phyloP scores from a whole-genome alignment of 2,888 invertebrate species.

The Phortica magna region DNA sequence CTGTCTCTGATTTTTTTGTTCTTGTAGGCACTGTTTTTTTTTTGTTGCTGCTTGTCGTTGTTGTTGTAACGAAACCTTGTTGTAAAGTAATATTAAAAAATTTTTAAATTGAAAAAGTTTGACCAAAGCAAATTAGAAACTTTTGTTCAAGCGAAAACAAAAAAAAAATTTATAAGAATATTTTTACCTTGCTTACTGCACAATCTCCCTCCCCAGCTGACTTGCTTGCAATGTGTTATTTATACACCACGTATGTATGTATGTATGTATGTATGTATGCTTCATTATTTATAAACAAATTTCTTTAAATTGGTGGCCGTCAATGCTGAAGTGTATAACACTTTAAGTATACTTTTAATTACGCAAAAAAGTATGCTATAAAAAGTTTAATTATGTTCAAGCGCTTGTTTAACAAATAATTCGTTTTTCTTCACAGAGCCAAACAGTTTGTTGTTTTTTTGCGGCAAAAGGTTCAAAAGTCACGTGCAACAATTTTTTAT shows the following conservation, averaged over 20 bases:
- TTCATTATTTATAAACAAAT: too few species aligned
- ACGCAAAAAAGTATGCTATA: background rate
- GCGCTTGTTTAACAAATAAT: background rate
- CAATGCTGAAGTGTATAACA: too few species aligned
- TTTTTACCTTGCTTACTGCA: background rate
- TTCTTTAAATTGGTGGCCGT: too few species aligned
- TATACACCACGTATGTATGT: too few species aligned
- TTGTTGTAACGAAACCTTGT: background rate
- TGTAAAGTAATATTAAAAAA: constrained; percentile 46
- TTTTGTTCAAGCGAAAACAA: constrained; percentile 40
- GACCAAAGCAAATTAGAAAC: constrained; percentile 63
- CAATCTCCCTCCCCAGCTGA: too few species aligned
- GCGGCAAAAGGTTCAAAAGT: constrained; percentile 2
- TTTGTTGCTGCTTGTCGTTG: background rate
- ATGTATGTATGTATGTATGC: too few species aligned
- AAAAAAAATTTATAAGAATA: background rate
- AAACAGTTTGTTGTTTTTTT: background rate
- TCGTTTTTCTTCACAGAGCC: too few species aligned
- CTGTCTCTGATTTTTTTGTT: background rate
- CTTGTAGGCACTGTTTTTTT: background rate
- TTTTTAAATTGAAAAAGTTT: constrained; percentile 70
- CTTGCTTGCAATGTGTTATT: too few species aligned
- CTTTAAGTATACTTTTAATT: too few species aligned
- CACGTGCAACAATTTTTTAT: constrained; percentile 7
- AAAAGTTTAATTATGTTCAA: constrained; percentile 7